A percentile compares a stretch with the other conserved stretches of the same genome.
These are phyloP conservation scores for Scaptomyza reducta DNA, from an alignment of 2,888 invertebrate genomes.

Conservation along the genomic window DNA sequence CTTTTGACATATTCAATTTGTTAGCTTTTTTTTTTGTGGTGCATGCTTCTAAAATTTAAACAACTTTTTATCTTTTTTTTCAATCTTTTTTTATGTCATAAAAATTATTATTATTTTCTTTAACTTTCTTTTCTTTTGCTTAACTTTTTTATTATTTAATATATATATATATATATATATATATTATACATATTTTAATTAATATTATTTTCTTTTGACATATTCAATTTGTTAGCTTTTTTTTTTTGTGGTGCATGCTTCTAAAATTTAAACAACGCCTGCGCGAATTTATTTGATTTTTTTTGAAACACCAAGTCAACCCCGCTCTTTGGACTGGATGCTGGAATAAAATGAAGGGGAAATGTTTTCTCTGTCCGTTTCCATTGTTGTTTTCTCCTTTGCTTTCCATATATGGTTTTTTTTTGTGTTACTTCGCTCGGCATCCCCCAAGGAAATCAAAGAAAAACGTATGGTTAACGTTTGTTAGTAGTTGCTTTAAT, in stretches of 20 bases:
- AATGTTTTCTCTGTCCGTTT: slow-evolving; percentile 22
- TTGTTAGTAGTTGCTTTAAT: slow-evolving; percentile 57
- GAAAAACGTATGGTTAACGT: slow-evolving; percentile 63
- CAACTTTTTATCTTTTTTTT: too few species aligned
- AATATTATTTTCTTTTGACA: too few species aligned
- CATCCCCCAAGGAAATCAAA: slow-evolving; percentile 73
- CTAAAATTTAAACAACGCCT: slow-evolving; percentile 67
- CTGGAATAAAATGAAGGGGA: slow-evolving; percentile 64
- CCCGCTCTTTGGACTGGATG: slow-evolving; percentile 47
- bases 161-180: too few species aligned
- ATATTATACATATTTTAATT: too few species aligned
- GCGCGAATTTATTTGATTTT: slow-evolving; percentile 68
- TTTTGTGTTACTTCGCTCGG: slow-evolving; percentile 28
- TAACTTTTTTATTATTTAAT: too few species aligned
- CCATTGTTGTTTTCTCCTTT: slow-evolving; percentile 24
- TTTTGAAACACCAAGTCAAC: background rate
- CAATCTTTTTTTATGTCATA: too few species aligned
- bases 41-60: slow-evolving; percentile 39
- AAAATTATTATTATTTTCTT: too few species aligned
- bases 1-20: too few species aligned
- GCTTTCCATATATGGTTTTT: background rate
- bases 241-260: background rate
- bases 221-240: too few species aligned
- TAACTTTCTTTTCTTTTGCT: too few species aligned
- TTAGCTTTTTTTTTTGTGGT: background rate